These are phyloP conservation scores for Eumaeus atala DNA, from an alignment of 1,140 invertebrate genomes.

Conservation along the genomic window DNA sequence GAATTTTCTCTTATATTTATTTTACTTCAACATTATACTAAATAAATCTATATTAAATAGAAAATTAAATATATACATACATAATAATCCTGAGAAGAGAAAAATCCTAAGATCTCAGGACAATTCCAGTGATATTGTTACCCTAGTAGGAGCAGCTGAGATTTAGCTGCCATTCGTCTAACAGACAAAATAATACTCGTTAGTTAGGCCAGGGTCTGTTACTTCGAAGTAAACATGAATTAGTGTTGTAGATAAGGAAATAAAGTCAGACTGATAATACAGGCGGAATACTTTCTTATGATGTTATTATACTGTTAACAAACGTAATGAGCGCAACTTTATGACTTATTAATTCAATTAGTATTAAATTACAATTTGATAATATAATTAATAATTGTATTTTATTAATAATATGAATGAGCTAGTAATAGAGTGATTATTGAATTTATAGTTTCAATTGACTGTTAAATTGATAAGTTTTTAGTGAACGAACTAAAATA, in stretches of 20 bases:
- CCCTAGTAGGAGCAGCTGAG: neutral
- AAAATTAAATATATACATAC: too few relatives aligned
- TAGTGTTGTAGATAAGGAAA: slow-evolving; percentile 47
- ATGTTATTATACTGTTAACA: slow-evolving; percentile 21
- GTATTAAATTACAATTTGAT: neutral
- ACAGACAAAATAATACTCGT: neutral
- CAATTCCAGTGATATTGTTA: too few relatives aligned
- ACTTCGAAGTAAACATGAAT: slow-evolving; percentile 2
- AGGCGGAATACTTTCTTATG: slow-evolving; percentile 28
- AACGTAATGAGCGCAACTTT: slow-evolving; percentile 6
- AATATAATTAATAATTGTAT: neutral
- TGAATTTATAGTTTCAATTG: neutral
- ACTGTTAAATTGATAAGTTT: neutral
- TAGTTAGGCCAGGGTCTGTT: slow-evolving; percentile 5
- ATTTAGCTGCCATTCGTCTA: neutral
- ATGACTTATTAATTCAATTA: neutral
- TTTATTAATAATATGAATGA: neutral
- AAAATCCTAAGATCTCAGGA: too few relatives aligned
- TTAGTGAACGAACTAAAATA: slow-evolving; percentile 17
- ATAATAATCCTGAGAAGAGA: too few relatives aligned
- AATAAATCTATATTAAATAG: too few relatives aligned
- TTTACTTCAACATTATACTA: too few relatives aligned
- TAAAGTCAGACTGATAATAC: slow-evolving; percentile 54
- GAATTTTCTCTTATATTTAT: too few relatives aligned
- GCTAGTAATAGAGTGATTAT: neutral